Evolutionary conservation across 2,888 invertebrate genomes (phyloP).

Genomic region (Drosophila nr. medialis): DNA sequence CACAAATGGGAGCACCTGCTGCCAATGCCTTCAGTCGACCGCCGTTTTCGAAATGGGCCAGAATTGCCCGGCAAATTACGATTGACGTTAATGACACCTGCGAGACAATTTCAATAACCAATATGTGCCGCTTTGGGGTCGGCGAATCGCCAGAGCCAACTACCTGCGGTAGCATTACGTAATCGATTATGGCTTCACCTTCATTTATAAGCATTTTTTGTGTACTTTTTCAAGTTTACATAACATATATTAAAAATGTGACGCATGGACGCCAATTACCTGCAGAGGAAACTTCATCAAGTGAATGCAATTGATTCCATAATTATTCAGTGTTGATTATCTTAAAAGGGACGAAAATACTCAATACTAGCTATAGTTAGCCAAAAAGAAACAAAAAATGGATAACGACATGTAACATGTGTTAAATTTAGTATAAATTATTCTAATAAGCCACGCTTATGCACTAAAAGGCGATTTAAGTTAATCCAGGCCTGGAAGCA

Average conservation of each 20-base stretch:
- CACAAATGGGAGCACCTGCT: conserved; percentile 74
- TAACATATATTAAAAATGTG: neutral
- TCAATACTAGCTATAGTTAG: neutral
- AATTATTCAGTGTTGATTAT: neutral
- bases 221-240: neutral
- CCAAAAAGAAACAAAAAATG: neutral
- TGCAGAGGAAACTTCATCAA: neutral
- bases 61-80: conserved; percentile 45
- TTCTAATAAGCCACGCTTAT: neutral
- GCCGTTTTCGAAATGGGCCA: conserved; percentile 12
- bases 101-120: conserved; percentile 81
- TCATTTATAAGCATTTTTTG: conserved; percentile 17
- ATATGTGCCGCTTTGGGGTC: conserved; percentile 67
- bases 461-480: neutral
- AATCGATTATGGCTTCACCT: conserved; percentile 57
- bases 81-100: conserved; percentile 80
- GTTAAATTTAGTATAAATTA: neutral
- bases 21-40: conserved; percentile 12
- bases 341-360: neutral
- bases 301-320: no score
- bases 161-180: conserved; percentile 42
- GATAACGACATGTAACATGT: neutral
- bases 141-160: conserved; percentile 27
- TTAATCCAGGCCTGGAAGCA: neutral
- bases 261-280: neutral